A percentile compares a stretch with the other conserved stretches of the same genome.
Conservation (phyloP, 1,140 invertebrate genomes). For the Diuraphis noxia region DNA sequence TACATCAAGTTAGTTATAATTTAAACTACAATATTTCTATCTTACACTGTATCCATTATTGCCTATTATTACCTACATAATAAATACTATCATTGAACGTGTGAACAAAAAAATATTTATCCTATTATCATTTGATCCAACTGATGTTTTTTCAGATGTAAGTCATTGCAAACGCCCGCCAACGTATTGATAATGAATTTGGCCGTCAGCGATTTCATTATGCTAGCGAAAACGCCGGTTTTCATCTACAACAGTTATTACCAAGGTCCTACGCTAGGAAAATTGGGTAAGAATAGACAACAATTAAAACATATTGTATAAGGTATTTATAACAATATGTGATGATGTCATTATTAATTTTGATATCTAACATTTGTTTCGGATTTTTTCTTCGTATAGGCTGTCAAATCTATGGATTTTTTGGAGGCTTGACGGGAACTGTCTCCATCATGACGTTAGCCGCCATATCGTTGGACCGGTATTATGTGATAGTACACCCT, state of each 20-base stretch:
- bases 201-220: slow-evolving; percentile 74
- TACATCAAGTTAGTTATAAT: slow-evolving; percentile 66
- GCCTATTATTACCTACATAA: not conserved
- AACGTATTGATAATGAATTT: slow-evolving; percentile 78
- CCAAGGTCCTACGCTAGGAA: slow-evolving; percentile 70
- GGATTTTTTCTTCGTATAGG: slow-evolving; percentile 63
- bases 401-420: slow-evolving; percentile 72
- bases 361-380: not conserved
- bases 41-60: not conserved
- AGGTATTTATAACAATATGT: not conserved
- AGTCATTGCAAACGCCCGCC: slow-evolving; percentile 72
- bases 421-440: slow-evolving; percentile 73
- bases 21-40: not conserved
- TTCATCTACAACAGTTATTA: slow-evolving; percentile 74
- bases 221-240: slow-evolving; percentile 71
- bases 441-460: slow-evolving; percentile 73
- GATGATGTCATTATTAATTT: slow-evolving; percentile 27
- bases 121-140: not conserved
- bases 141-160: slow-evolving; percentile 65
- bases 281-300: slow-evolving; percentile 63
- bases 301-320: not conserved
- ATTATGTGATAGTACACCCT: slow-evolving; percentile 73
- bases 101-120: not conserved
- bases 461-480: slow-evolving; percentile 72
- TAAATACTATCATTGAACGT: not conserved